Evolutionary conservation across 2,797 vertebrate species (phyloP), one percentile per base, ranked within the genome.

Genomic region (Chromis chromis): DNA sequence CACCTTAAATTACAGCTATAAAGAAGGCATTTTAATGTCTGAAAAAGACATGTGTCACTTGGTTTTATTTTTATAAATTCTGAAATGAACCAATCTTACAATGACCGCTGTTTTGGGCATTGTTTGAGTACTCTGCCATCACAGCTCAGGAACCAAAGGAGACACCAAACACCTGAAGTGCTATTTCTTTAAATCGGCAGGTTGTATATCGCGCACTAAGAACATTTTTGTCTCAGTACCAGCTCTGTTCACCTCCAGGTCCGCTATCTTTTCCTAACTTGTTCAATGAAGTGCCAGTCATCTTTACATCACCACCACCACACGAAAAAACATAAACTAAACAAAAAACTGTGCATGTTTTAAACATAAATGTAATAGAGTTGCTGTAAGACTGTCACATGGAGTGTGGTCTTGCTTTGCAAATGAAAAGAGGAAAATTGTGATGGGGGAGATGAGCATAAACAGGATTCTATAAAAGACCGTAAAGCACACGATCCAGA

Each of bases 1-100:
- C 49, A 79, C 59, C 58, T 66, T 60, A 54, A 77, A 66, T 55
- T 57, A 76, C 55, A 75, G 62, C 64, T 66, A 36, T 46, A 67
- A 85, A 71, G 63, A 84, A 86, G 80, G 71, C 79, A 69, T 82
- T 82, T 76, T 25, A 53, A 81, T 64, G 66, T 78, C 73, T 76
- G 40, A 79, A 81, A 82, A 27, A 54, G 33, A 73, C 69, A 74
- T 21, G 64, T 63, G 71, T 79, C 67, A 65, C 28, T 65, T 66
- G 40, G 36, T 80, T 67, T 66, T 56, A 46, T 36, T 67, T 68
- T 65, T 3, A 69, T 49, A 49, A 74, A 70, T 59, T 52, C 28
- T 58, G 48, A 79, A 36, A 77, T 36, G 40, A 74, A 67, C 49
- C 63, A 77, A 66, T 71, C 27, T 49, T 54, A 73, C 65, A 70